These are phyloP conservation scores for Acleris holmiana DNA, from an alignment of 2,888 invertebrate species.

Conservation along the genomic window DNA sequence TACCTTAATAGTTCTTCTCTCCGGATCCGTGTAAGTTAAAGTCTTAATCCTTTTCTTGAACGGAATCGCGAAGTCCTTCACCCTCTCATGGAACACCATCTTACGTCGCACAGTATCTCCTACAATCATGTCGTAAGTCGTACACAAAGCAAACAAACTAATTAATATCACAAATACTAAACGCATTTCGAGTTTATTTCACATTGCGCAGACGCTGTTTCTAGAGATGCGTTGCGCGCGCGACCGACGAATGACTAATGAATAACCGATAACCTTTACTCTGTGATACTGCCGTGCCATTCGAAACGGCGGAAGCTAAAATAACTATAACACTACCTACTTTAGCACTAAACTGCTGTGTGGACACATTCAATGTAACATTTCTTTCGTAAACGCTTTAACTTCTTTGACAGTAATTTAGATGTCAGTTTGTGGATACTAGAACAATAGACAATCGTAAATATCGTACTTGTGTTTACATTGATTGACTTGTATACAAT, in stretches of 20 bases:
- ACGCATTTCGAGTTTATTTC: constrained; percentile 62
- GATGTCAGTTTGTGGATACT: neutral
- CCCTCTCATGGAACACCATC: constrained; percentile 78
- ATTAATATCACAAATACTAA: constrained; percentile 46
- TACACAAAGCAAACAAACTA: constrained; percentile 58
- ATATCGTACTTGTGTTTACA: neutral
- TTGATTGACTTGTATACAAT: neutral
- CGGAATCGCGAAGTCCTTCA: constrained; percentile 78
- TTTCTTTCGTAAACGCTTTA: neutral
- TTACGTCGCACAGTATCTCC: constrained; percentile 78
- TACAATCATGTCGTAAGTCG: constrained; percentile 71
- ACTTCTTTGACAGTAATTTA: neutral
- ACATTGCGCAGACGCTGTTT: constrained; percentile 47
- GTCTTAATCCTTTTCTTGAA: constrained; percentile 75
- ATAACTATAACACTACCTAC: constrained; percentile 16
- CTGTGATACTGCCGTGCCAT: constrained; percentile 44
- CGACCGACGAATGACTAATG: constrained; percentile 51
- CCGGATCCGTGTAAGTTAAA: constrained; percentile 69
- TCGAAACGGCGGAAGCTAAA: constrained; percentile 23
- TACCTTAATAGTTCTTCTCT: constrained; percentile 74
- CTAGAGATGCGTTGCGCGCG: constrained; percentile 43
- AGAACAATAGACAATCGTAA: neutral
- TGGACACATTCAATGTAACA: neutral
- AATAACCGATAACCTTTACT: constrained; percentile 59
- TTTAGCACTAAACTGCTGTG: constrained; percentile 11